These are phyloP conservation scores for Ciconia nigra DNA, from an alignment of 2,797 vertebrate species.

Conservation along the genomic window DNA sequence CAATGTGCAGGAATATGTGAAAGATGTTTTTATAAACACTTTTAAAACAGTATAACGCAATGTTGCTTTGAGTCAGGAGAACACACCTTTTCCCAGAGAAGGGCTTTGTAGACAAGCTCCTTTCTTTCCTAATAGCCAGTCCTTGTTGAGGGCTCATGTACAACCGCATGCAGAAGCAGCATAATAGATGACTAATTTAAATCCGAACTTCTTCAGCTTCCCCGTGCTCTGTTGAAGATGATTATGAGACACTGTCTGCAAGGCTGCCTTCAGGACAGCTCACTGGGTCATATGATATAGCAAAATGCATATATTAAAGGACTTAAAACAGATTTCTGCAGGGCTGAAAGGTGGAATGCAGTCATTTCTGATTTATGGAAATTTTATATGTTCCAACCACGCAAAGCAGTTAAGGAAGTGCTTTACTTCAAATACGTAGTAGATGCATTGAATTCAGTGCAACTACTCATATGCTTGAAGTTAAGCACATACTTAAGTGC, in stretches of 20 bases:
- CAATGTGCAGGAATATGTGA: not conserved
- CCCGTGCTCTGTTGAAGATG: not conserved
- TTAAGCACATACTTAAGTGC: not conserved
- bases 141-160: rapidly evolving
- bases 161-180: not conserved
- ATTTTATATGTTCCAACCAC: not conserved
- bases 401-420: not conserved
- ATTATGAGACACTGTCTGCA: not conserved
- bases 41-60: not conserved
- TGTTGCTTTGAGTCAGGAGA: not conserved
- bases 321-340: not conserved
- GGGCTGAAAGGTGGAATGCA: not conserved
- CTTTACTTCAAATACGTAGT: not conserved
- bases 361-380: not conserved
- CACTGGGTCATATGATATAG: not conserved
- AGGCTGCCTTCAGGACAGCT: not conserved
- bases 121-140: not conserved
- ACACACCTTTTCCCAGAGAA: not conserved
- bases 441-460: not conserved
- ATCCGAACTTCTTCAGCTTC: not conserved
- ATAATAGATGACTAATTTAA: not conserved
- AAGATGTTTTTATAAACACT: slow-evolving; percentile 7
- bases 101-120: not conserved
- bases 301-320: not conserved
- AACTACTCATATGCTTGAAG: not conserved